phyloP scores from a whole-genome alignment of 2,113 vertebrate species.

The Nansenia antarctica region DNA sequence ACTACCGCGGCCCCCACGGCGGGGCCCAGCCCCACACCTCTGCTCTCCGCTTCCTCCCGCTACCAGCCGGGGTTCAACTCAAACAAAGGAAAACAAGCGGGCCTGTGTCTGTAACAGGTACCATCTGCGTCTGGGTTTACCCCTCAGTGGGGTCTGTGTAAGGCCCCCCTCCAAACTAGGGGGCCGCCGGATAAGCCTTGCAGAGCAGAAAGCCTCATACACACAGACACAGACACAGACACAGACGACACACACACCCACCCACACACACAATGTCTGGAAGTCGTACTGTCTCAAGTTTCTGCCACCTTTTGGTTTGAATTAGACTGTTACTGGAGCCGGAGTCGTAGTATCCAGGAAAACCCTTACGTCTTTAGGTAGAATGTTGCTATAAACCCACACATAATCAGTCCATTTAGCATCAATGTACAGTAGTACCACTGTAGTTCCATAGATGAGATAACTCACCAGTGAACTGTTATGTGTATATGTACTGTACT shows the following conservation, averaged over 20 bases:
- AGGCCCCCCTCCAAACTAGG: slow-evolving; percentile 23
- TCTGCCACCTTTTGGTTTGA: slow-evolving; percentile 23
- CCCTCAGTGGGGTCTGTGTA: slow-evolving; percentile 36
- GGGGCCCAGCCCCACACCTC: slow-evolving; percentile 49
- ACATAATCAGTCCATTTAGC: not conserved
- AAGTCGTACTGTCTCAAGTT: slow-evolving; percentile 31
- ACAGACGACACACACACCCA: not conserved
- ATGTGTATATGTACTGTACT: not conserved
- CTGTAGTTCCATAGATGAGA: not conserved
- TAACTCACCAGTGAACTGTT: not conserved
- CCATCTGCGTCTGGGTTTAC: slow-evolving; percentile 73
- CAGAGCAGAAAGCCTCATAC: not conserved
- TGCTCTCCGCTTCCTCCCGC: slow-evolving; percentile 47
- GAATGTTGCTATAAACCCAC: not conserved
- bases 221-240: not conserved
- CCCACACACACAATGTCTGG: slow-evolving; percentile 18
- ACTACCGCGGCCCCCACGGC: too few relatives aligned
- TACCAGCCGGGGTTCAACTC: slow-evolving; percentile 56
- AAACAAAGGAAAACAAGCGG: slow-evolving; percentile 69
- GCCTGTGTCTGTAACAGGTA: slow-evolving; percentile 69
- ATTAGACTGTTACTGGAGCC: not conserved
- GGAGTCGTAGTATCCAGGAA: not conserved
- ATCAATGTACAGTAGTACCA: too few relatives aligned
- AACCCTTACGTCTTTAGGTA: not conserved
- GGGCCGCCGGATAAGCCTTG: slow-evolving; percentile 10